Conservation (phyloP, 2,797 vertebrate species). For the Chromobotia macracanthus region DNA sequence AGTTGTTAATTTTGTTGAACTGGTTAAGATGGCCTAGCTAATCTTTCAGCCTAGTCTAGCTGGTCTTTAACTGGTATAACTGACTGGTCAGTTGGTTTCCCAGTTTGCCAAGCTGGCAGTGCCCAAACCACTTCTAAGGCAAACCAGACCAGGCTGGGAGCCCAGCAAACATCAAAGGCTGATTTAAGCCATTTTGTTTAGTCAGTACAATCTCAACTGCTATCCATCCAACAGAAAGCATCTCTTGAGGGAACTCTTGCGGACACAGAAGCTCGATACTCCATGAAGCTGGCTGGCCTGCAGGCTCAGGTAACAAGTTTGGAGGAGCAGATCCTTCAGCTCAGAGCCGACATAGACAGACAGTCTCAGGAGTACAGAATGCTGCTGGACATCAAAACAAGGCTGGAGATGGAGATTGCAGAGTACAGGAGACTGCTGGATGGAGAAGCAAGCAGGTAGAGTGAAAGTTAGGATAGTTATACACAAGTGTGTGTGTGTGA, state of each 20-base stretch:
- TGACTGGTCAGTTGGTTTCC: no score
- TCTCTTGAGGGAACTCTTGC: constrained; percentile 70
- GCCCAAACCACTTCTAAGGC: no score
- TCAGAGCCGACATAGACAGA: constrained; percentile 80
- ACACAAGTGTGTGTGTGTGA: no score
- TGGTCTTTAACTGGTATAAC: no score
- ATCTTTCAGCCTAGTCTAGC: no score
- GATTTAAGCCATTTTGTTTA: neutral
- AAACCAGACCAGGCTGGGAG: neutral
- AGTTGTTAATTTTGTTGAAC: no score
- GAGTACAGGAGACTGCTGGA: constrained; percentile 90
- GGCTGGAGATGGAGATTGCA: constrained; percentile 89
- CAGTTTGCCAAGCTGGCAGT: no score
- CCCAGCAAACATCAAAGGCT: neutral
- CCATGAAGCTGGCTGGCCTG: constrained; percentile 63
- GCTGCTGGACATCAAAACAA: constrained; percentile 86
- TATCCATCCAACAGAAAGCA: constrained; percentile 68
- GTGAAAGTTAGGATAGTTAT: neutral
- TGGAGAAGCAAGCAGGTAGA: constrained; percentile 72
- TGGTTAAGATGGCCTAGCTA: no score
- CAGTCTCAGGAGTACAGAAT: constrained; percentile 85
- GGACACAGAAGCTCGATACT: constrained; percentile 71
- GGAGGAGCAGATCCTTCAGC: constrained; percentile 80
- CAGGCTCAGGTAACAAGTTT: constrained; percentile 78
- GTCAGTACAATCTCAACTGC: neutral